phyloP scores from a whole-genome alignment of 2,888 invertebrate species.

The Autographa gamma region DNA sequence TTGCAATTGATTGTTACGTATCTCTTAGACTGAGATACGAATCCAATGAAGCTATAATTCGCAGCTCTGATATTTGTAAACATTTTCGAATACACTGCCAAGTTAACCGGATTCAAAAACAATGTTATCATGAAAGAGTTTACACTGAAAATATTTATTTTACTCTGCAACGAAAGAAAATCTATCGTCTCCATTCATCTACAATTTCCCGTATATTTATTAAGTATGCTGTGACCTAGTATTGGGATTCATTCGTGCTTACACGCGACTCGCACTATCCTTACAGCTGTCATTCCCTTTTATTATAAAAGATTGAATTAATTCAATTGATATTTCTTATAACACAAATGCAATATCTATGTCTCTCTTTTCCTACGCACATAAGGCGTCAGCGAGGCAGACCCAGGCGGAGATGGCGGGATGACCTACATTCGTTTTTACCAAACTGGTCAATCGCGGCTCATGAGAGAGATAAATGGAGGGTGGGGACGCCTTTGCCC shows the following conservation, averaged over 20 bases:
- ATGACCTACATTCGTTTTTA: too few relatives aligned
- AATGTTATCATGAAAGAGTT: conserved; percentile 21
- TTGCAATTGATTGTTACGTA: too few relatives aligned
- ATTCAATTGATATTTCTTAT: conserved; percentile 49
- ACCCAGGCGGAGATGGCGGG: too few relatives aligned
- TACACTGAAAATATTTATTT: conserved; percentile 42
- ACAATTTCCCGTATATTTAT: conserved; percentile 51
- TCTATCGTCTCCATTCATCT: conserved; percentile 45
- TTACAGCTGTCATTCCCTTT: conserved; percentile 42
- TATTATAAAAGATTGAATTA: conserved; percentile 54
- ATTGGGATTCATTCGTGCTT: conserved; percentile 30
- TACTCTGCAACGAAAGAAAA: conserved; percentile 39
- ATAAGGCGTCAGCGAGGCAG: too few relatives aligned
- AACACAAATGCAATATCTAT: conserved; percentile 38
- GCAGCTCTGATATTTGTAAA: conserved; percentile 8
- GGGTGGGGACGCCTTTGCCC: too few relatives aligned
- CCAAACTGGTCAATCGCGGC: too few relatives aligned
- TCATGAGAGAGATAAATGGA: too few relatives aligned
- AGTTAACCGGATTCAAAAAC: conserved; percentile 42
- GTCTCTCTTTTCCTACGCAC: conserved; percentile 10
- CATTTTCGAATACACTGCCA: conserved; percentile 24
- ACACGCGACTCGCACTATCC: conserved; percentile 25
- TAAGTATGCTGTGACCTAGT: conserved; percentile 54
- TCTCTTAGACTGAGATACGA: too few relatives aligned
- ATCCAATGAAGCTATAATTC: conserved; percentile 31